Base-by-base conservation (phyloP, 2,113 vertebrate species). In the Muntiacus reevesi region DNA sequence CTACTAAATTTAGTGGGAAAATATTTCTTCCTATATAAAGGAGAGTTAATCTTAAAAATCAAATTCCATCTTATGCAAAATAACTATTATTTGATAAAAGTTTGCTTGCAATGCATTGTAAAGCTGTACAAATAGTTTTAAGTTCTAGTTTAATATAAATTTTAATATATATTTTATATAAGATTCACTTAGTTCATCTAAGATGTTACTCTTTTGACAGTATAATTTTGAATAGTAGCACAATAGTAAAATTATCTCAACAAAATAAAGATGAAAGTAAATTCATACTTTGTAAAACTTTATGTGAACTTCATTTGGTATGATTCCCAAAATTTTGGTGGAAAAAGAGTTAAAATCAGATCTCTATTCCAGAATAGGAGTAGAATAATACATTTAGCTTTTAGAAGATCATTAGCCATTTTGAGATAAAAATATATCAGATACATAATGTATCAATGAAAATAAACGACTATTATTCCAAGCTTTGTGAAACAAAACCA, bases 391-490 rank as follows among this genome's bases (percentile, higher is more conserved):
- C 17, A 84, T 55, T 17, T 94, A 79, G 62, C 64, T 95, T 79
- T 94, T 91, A 89, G 62, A 96, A 91, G 71, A 89, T 88, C 89
- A 97, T 94, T 95, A 95, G 67, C 89, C 59, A 84, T 12, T 94
- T 87, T 79, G 93, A 95, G 88, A 82, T 90, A 88, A 97, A 96
- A 96, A 67, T 82, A n/a, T 88, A 93, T 71, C 47, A 83, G 43
- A 90, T 74, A 74, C 28, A 89, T 67, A 94, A 85, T 76, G 45
- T 93, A 36, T 43, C 79, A 64, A 8, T 97, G 91, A 96, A 96
- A 97, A 98, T 76, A 95, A 36, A 97, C 96, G 54, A 76, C 43
- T 95, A 81, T 97, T 91, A 96, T 89, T 86, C 76, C 71, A 97
- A 97, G 78, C 60, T 96, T 71, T 79, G 55, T 81, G 89, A 90